Evolutionary conservation across 2,888 invertebrate genomes (phyloP), one percentile per base, ranked within the genome.

Genomic region (Monoplex corrugatus): DNA sequence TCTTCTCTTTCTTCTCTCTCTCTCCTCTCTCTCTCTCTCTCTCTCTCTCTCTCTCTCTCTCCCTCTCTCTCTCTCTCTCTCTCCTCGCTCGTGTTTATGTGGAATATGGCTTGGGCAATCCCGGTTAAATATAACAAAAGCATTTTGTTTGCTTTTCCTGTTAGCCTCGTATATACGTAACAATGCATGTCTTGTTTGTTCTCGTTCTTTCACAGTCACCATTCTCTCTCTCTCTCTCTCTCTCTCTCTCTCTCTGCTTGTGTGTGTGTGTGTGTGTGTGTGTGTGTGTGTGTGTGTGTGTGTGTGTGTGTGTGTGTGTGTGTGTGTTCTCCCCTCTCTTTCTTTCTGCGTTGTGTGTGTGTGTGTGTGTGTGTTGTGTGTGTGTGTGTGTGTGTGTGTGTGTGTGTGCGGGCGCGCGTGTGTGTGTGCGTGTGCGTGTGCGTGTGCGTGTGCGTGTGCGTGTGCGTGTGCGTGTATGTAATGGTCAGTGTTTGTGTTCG

Each of bases 31-130:
- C 32, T 75, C 75, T 75, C 75, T 75, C 75, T 75, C 75, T 75
- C 75, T 75, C 75, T 75, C 75, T 75, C 75, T 75, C 75, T 75
- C 75, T 75, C 75, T 75, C 75, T 75, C 75, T 75, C 75, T 75
- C 75, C 35, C 75, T 75, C 72, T 35, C 50, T 50, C 35, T 72
- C 72, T 32, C 32, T 72, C 72, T 50, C 50, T 28, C 68, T 28
- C 1, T 68, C n/a, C 68, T 68, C 2, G 8, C 32, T 68, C 28
- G n/a, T n/a, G n/a, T n/a, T n/a, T n/a, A n/a, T n/a, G n/a, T n/a
- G n/a, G n/a, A n/a, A n/a, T n/a, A n/a, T n/a, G n/a, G n/a, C n/a
- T n/a, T n/a, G n/a, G n/a, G n/a, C n/a, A n/a, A n/a, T n/a, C n/a
- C n/a, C n/a, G n/a, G n/a, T n/a, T n/a, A n/a, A n/a, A n/a, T n/a